Evolutionary conservation across 2,888 invertebrate species (phyloP).

Genomic region (Isotomurus palustris): DNA sequence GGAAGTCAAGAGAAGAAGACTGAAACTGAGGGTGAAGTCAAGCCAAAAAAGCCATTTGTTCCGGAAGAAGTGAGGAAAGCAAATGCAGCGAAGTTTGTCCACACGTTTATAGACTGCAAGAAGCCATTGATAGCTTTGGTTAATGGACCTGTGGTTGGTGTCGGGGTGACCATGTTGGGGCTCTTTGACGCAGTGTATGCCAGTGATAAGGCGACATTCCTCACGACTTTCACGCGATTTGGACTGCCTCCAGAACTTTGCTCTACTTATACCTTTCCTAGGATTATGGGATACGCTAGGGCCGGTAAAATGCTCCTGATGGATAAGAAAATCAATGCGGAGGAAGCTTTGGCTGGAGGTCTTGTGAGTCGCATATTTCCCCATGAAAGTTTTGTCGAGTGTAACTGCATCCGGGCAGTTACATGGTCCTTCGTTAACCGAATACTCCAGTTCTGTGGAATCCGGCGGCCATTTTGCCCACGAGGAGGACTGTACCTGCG

Average conservation of each 20-base stretch:
- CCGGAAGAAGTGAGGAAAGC: not conserved
- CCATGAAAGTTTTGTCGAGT: constrained; percentile 7
- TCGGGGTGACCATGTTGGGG: constrained; percentile 75
- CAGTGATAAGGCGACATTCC: constrained; percentile 16
- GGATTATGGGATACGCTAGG: constrained; percentile 21
- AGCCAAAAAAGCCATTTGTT: not conserved
- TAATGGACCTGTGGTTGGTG: constrained; percentile 91
- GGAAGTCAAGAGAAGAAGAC: not conserved
- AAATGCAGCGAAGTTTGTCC: not conserved
- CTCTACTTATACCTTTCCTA: constrained; percentile 23
- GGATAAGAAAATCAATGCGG: constrained; percentile 13
- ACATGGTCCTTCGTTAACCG: too few species aligned
- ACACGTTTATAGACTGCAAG: constrained; percentile 70
- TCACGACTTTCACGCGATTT: constrained; percentile 18
- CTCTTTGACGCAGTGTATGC: constrained; percentile 72
- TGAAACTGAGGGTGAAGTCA: not conserved
- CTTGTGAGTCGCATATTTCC: constrained; percentile 17
- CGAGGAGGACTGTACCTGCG: too few species aligned
- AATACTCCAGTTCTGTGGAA: too few species aligned
- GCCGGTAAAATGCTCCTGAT: constrained; percentile 16
- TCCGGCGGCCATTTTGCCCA: too few species aligned
- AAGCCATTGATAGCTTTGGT: constrained; percentile 84
- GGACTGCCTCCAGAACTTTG: constrained; percentile 14
- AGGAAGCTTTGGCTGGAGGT: constrained; percentile 17
- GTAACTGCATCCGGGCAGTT: too few species aligned